Evolutionary conservation across 2,888 invertebrate species (phyloP).

Genomic region (Eupithecia subumbrata): DNA sequence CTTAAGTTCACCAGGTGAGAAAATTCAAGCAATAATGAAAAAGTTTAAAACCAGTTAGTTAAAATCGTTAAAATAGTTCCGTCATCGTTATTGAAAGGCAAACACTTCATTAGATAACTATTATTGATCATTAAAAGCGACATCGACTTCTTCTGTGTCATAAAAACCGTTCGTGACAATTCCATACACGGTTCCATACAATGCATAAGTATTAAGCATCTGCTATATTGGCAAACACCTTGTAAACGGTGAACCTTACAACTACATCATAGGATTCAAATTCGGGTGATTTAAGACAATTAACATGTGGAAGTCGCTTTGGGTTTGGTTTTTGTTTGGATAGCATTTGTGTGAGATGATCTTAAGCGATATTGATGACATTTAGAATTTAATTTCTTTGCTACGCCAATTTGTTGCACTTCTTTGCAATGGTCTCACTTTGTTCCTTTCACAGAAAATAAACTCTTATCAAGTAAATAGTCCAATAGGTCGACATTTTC

Average conservation of each 20-base stretch:
- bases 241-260: slow-evolving; percentile 8
- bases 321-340: slow-evolving; percentile 61
- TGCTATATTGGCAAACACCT: slow-evolving; percentile 27
- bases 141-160: slow-evolving; percentile 43
- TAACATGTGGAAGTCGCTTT: slow-evolving; percentile 50
- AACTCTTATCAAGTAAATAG: not conserved
- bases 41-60: slow-evolving; percentile 23
- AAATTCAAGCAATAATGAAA: slow-evolving; percentile 10
- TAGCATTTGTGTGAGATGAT: slow-evolving; percentile 46
- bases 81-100: slow-evolving; percentile 38
- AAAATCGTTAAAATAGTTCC: slow-evolving; percentile 29
- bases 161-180: slow-evolving; percentile 56
- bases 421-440: not conserved
- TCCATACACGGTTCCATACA: slow-evolving; percentile 52
- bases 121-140: slow-evolving; percentile 38
- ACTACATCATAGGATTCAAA: slow-evolving; percentile 28
- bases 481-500: not conserved
- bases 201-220: slow-evolving; percentile 46
- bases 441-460: not conserved
- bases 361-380: slow-evolving; percentile 59
- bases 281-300: slow-evolving; percentile 33
- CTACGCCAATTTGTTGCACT: not conserved
- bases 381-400: slow-evolving; percentile 32
- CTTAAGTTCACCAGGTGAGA: slow-evolving; percentile 15
- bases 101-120: slow-evolving; percentile 42